These are phyloP conservation scores for Cinclus mexicanus DNA, from an alignment of 2,113 vertebrate species.

Conservation along the genomic window DNA sequence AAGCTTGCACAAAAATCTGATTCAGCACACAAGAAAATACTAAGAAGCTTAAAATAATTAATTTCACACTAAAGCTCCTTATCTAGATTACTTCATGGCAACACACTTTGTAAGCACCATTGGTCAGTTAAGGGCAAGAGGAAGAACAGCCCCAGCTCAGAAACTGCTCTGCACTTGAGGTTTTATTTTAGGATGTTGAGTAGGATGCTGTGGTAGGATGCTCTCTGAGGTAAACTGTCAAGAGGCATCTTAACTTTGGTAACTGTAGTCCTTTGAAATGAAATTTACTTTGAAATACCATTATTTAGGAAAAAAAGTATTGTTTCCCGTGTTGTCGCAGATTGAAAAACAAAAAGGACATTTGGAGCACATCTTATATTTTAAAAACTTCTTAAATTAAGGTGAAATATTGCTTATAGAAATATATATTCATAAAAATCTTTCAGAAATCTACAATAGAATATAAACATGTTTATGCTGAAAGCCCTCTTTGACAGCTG, in stretches of 20 bases:
- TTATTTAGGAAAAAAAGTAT: neutral
- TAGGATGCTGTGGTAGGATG: neutral
- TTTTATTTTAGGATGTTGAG: neutral
- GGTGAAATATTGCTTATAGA: neutral
- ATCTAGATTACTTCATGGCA: neutral
- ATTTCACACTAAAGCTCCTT: neutral
- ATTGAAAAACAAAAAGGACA: neutral
- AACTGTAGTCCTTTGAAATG: neutral
- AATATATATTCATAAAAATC: neutral
- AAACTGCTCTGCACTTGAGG: neutral
- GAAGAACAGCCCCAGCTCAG: neutral
- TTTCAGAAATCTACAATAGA: neutral
- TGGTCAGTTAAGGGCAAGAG: neutral
- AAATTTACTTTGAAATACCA: neutral
- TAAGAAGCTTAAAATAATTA: neutral
- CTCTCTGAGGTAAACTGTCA: neutral
- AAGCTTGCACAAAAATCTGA: neutral
- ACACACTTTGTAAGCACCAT: neutral
- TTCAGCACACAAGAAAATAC: neutral
- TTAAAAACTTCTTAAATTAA: neutral
- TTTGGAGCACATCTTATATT: neutral
- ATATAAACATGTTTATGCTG: neutral
- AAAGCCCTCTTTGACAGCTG: neutral
- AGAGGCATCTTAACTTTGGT: neutral
- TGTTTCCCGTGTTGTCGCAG: neutral